Evolutionary conservation across 2,888 invertebrate species (phyloP).

Genomic region (Metalampra italica): DNA sequence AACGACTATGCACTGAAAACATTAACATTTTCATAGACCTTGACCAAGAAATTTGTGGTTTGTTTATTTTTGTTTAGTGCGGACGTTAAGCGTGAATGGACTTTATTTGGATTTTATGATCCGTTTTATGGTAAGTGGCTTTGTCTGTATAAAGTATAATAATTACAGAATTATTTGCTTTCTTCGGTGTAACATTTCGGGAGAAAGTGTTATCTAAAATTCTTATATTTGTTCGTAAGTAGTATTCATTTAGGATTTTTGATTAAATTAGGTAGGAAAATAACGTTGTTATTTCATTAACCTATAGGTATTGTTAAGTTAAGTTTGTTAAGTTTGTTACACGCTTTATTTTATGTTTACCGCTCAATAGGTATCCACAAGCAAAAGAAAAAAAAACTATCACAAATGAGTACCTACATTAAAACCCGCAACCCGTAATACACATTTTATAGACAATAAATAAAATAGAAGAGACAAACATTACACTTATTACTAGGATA

Average conservation of each 20-base stretch:
- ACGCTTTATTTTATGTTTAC: too few relatives aligned
- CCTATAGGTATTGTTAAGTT: too few relatives aligned
- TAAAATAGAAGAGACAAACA: too few relatives aligned
- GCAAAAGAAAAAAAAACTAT: too few relatives aligned
- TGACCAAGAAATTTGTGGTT: slow-evolving; percentile 3
- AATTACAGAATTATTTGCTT: slow-evolving; percentile 1
- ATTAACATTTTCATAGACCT: slow-evolving; percentile 1
- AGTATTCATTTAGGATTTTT: neutral
- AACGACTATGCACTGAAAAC: neutral
- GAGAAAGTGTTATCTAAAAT: neutral
- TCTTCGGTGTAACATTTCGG: neutral
- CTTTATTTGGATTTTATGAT: slow-evolving; percentile 26
- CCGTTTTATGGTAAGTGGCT: slow-evolving; percentile 21
- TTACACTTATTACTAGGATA: too few relatives aligned
- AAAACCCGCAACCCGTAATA: too few relatives aligned
- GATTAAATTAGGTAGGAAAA: neutral
- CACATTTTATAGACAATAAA: too few relatives aligned
- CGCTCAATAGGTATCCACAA: too few relatives aligned
- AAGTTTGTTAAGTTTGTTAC: too few relatives aligned
- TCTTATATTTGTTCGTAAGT: too few relatives aligned
- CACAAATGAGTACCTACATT: too few relatives aligned
- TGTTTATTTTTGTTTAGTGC: slow-evolving; percentile 11
- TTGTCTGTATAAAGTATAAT: slow-evolving; percentile 8
- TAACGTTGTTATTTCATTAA: neutral
- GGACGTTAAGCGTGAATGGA: slow-evolving; percentile 12